Evolutionary conservation across 2,113 vertebrate genomes (phyloP), one percentile per base, ranked within the genome.

Genomic region (Melospiza georgiana): DNA sequence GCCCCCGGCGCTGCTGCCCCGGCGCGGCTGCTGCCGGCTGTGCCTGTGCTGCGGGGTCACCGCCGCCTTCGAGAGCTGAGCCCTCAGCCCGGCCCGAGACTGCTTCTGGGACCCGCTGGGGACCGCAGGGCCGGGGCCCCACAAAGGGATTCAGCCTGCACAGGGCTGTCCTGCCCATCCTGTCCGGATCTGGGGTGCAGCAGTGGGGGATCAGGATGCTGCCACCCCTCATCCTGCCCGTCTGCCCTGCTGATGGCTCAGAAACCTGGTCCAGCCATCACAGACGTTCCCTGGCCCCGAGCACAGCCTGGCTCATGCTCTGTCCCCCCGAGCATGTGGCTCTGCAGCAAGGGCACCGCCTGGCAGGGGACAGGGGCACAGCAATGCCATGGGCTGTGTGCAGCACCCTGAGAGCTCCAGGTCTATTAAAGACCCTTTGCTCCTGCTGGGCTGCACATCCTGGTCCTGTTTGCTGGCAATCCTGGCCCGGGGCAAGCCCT

Each of bases 41-140:
- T 97, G 97, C 67, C 43, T 81, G 11, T 97, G 98, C 93, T 98
- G 98, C 37, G 97, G 69, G 59, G 96, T 92, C 48, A 97, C 31
- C 0, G 93, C 89, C 0, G 79, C 82, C 57, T 95, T 89, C 6
- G 94, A 96, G 49, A 65, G 58, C 91, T 97, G 91, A 97, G 72
- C 30, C 6, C 3, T 1, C 0, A 6, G 14, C 25, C 21, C n/a
- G 5, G 27, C 7, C 41, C 20, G 68, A 11, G 7, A 6, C 43
- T 9, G 4, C 3, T 63, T 23, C 1, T 31, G 72, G 52, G 12
- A 51, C 37, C 41, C 17, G 0, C 0, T 8, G 19, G 16, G 67
- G n/a, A 30, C 24, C 15, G 81, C 5, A 4, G 43, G 0, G 1
- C 5, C 11, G 33, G 37, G 37, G 37, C 37, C 37, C 37, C 37